These are phyloP conservation scores for Clamator glandarius DNA, from an alignment of 2,797 vertebrate genomes.

Conservation along the genomic window DNA sequence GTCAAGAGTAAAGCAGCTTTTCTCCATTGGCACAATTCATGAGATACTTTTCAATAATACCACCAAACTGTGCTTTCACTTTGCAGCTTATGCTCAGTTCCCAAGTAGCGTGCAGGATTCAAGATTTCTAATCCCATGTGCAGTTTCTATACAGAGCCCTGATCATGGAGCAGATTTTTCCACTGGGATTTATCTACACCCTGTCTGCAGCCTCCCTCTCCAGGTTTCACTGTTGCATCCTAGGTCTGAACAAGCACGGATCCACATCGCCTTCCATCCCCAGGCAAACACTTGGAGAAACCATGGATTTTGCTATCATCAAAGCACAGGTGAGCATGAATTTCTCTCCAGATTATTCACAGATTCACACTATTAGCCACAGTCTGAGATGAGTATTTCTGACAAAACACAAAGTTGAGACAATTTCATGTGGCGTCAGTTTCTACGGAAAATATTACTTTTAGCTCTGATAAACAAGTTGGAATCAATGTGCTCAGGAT, in stretches of 20 bases:
- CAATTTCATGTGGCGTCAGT: background rate
- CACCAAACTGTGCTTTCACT: background rate
- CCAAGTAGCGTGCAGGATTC: rapidly evolving
- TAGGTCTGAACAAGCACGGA: rapidly evolving
- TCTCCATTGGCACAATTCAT: background rate
- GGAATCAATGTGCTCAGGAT: background rate
- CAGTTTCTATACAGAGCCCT: background rate
- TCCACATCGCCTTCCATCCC: background rate
- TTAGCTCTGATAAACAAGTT: background rate
- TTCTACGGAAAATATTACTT: background rate
- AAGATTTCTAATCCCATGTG: background rate
- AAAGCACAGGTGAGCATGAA: background rate
- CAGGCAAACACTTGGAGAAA: background rate
- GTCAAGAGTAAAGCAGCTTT: background rate
- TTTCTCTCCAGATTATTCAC: background rate
- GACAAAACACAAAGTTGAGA: background rate
- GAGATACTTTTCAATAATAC: background rate
- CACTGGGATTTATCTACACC: background rate
- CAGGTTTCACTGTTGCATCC: background rate
- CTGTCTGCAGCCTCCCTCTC: background rate
- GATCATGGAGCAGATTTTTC: background rate
- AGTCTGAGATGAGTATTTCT: background rate
- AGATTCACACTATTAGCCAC: background rate
- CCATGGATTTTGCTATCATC: rapidly evolving
- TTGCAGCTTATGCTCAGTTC: background rate